Evolutionary conservation across 2,797 vertebrate species (phyloP), one percentile per base, ranked within the genome.

Genomic region (Cossypha caffra): DNA sequence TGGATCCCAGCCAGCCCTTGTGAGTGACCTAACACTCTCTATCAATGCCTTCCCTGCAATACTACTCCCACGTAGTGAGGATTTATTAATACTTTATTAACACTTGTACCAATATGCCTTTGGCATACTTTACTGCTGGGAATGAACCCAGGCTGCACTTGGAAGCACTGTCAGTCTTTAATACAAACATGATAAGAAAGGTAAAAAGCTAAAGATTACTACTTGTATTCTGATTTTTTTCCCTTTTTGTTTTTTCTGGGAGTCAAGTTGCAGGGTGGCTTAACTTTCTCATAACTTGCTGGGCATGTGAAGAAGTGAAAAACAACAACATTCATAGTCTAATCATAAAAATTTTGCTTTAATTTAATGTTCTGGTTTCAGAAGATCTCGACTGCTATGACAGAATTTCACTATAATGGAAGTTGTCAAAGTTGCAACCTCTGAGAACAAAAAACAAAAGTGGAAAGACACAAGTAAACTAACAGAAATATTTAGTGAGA

Each of bases 1-100:
- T 86, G 79, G 73, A 94, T 67, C 43, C 55, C 86, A 52, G 94
- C 85, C 93, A 95, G 76, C 29, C 11, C 47, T 85, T 91, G 48
- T 18, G 83, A 77, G 64, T 87, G 73, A 83, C 94, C 86, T 55
- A 24, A 48, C 37, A 57, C 86, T 63, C 50, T 86, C 75, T 81
- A 6, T 86, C 87, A 93, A 31, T 72, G 85, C 85, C 91, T 81
- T 72, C 72, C 57, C 75, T 95, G 64, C 42, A 88, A 68, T 50
- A 77, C 31, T 54, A 68, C 91, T 88, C 95, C 93, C 94, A 93
- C 57, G 0, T 8, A 80, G 61, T 6, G 23, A 88, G 76, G 38
- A 95, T 96, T 95, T 96, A 84, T 96, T 95, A 88, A 79, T 92
- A 87, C 94, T 95, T 93, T 88, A 96, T 92, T 95, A 96, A 94